Conservation (phyloP, 2,888 invertebrate species). For the Aphidius colemani region DNA sequence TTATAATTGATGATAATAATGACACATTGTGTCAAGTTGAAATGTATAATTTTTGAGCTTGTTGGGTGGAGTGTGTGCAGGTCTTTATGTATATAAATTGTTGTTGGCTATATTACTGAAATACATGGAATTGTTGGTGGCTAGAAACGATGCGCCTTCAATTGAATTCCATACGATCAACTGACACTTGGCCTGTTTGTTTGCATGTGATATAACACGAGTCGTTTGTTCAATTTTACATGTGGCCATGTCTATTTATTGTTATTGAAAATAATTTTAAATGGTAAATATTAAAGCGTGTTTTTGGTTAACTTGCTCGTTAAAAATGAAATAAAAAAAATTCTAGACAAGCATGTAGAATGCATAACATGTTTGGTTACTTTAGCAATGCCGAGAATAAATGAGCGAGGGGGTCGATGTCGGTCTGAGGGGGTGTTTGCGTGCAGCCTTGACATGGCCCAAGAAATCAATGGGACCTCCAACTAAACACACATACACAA, state of each 20-base stretch:
- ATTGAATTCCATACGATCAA: conserved; percentile 23
- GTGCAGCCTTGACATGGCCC: conserved; percentile 60
- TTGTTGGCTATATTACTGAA: conserved; percentile 9
- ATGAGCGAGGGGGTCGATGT: conserved; percentile 39
- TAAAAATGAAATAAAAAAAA: neutral
- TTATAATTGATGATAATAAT: neutral
- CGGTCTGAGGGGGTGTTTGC: conserved; percentile 51
- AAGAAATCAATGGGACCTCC: conserved; percentile 61
- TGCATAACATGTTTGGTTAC: too few relatives aligned
- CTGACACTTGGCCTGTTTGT: conserved; percentile 22
- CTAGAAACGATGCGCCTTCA: conserved; percentile 18
- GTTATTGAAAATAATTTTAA: too few relatives aligned
- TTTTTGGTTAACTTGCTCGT: neutral
- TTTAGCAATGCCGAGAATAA: conserved; percentile 11
- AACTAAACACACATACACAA: conserved; percentile 49
- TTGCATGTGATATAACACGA: conserved; percentile 5
- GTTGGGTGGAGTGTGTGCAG: conserved; percentile 1
- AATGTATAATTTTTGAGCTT: conserved; percentile 16
- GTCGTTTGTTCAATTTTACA: neutral
- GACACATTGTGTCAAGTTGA: conserved; percentile 4
- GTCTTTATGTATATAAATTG: conserved; percentile 3
- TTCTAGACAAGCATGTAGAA: neutral
- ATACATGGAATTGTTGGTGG: conserved; percentile 24
- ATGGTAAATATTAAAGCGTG: too few relatives aligned
- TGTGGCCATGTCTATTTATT: too few relatives aligned